A percentile compares a stretch with the other conserved stretches of the same genome.
phyloP scores from a whole-genome alignment of 2,113 vertebrate genomes.

The Xyliphius kryptos region DNA sequence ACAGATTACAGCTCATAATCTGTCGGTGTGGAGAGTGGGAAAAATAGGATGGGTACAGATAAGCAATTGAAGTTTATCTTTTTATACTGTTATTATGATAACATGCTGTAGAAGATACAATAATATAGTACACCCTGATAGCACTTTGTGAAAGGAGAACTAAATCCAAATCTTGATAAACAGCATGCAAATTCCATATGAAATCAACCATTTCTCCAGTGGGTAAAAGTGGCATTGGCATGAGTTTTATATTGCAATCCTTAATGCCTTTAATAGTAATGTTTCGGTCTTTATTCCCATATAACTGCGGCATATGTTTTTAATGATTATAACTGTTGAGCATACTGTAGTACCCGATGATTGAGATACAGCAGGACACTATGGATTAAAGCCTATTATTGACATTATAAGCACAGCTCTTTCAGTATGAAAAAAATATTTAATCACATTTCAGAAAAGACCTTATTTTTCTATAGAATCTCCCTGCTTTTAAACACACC shows the following conservation, averaged over 20 bases:
- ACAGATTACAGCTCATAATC: slow-evolving; percentile 36
- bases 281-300: slow-evolving; percentile 50
- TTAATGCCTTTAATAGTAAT: slow-evolving; percentile 49
- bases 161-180: slow-evolving; percentile 36
- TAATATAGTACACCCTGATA: slow-evolving; percentile 48
- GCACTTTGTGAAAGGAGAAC: slow-evolving; percentile 33
- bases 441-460: too few species aligned
- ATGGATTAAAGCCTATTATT: too few species aligned
- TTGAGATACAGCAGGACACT: too few species aligned
- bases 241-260: slow-evolving; percentile 48
- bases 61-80: slow-evolving; percentile 49
- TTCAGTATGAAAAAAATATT: too few species aligned
- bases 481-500: too few species aligned
- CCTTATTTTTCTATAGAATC: too few species aligned
- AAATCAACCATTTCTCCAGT: slow-evolving; percentile 50
- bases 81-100: slow-evolving; percentile 55
- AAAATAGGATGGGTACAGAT: slow-evolving; percentile 28
- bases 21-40: slow-evolving; percentile 36
- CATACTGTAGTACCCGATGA: too few species aligned
- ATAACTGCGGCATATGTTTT: too few species aligned
- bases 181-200: slow-evolving; percentile 48
- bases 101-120: slow-evolving; percentile 48
- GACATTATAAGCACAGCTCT: too few species aligned
- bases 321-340: too few species aligned
- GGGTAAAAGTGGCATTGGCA: slow-evolving; percentile 57